Conservation (phyloP, 2,888 invertebrate genomes). For the Pollenia angustigena region DNA sequence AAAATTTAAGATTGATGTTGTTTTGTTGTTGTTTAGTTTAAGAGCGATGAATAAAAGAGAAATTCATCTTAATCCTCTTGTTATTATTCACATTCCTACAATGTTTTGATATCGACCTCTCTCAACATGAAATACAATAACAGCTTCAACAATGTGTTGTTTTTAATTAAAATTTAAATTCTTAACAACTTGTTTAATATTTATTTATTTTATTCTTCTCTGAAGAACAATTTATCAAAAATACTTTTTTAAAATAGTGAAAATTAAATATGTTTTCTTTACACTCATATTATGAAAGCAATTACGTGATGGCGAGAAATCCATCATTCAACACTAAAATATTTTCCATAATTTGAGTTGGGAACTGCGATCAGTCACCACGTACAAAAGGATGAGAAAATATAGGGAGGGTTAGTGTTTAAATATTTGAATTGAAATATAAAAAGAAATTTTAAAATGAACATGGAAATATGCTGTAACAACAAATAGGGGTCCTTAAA, state of each 20-base stretch:
- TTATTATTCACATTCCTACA: constrained; percentile 10
- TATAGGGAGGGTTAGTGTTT: background rate
- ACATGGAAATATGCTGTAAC: background rate
- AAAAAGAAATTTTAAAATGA: constrained; percentile 8
- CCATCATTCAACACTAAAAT: constrained; percentile 45
- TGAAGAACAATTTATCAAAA: constrained; percentile 37
- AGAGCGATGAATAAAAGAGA: constrained; percentile 34
- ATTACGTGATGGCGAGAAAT: constrained; percentile 48
- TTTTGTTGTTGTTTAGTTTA: constrained; percentile 2
- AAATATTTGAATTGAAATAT: background rate
- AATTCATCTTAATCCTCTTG: constrained; percentile 54
- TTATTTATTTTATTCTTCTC: constrained; percentile 34
- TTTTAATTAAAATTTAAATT: constrained; percentile 12
- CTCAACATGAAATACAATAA: constrained; percentile 15
- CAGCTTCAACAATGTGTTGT: constrained; percentile 10
- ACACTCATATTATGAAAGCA: constrained; percentile 8
- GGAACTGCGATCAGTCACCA: constrained; percentile 43
- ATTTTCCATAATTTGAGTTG: constrained; percentile 14
- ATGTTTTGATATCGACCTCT: constrained; percentile 42
- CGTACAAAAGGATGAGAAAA: constrained; percentile 5
- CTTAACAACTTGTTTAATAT: constrained; percentile 16
- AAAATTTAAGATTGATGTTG: constrained; percentile 28
- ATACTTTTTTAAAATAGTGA: background rate
- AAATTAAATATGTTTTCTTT: background rate
- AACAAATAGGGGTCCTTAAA: constrained; percentile 35